Percentiles rank a stretch among this genome's conserved stretches.
Conservation (phyloP, 2,888 invertebrate species). For the Dynastes hyllus region DNA sequence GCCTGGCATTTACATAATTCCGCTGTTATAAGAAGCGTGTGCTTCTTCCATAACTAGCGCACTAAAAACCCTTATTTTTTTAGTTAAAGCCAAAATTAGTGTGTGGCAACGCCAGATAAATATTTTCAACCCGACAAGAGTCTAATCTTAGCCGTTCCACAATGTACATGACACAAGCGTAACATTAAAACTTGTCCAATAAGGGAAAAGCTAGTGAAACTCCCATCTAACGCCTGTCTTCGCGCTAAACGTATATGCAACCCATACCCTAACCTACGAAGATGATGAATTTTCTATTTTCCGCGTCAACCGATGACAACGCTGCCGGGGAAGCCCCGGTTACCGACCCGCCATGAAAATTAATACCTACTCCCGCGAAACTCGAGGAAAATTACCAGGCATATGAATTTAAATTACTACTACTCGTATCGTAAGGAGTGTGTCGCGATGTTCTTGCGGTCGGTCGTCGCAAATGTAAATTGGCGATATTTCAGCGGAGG, state of each 20-base stretch:
- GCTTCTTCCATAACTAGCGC: too few species aligned
- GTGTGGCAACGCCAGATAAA: neutral
- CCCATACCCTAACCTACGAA: neutral
- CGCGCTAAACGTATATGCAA: neutral
- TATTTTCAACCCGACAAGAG: neutral
- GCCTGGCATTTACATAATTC: too few species aligned
- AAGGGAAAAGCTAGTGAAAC: neutral
- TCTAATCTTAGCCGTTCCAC: neutral
- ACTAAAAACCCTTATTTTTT: too few species aligned
- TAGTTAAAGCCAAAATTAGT: too few species aligned
- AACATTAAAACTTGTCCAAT: neutral
- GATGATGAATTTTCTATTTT: conserved; percentile 2
- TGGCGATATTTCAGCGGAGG: neutral
- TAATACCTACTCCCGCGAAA: neutral
- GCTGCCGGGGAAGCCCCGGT: neutral
- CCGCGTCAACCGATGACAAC: neutral
- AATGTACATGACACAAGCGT: neutral
- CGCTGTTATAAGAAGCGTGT: too few species aligned
- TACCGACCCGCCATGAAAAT: neutral
- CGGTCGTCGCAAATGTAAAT: neutral
- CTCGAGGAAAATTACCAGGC: conserved; percentile 4
- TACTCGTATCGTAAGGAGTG: conserved; percentile 12
- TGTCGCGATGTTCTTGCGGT: neutral
- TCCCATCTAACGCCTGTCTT: neutral
- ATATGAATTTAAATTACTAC: conserved; percentile 20